These are phyloP conservation scores for Anhinga rufa DNA, from an alignment of 2,113 vertebrate genomes.

Conservation along the genomic window DNA sequence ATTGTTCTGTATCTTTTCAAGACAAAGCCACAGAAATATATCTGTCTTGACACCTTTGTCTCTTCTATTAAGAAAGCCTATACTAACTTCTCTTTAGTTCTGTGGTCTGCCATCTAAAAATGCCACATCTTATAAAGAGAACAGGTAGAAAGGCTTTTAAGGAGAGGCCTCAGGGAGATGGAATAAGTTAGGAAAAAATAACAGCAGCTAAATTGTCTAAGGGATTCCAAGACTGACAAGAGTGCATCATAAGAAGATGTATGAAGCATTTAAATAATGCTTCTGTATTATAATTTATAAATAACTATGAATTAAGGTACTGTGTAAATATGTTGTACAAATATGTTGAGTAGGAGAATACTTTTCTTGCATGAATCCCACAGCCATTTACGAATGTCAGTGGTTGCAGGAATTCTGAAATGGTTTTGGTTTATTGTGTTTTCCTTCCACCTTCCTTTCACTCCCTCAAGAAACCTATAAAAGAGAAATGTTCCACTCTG, in stretches of 20 bases:
- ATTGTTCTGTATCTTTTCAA: conserved; percentile 23
- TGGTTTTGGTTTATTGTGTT: neutral
- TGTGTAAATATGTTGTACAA: neutral
- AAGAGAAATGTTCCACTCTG: neutral
- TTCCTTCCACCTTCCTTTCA: neutral
- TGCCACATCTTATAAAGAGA: conserved; percentile 21
- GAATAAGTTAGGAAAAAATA: neutral
- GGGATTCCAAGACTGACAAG: neutral
- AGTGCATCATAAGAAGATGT: neutral
- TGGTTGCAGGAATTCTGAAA: neutral
- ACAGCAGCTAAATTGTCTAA: neutral
- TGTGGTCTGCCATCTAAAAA: neutral
- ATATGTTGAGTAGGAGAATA: neutral
- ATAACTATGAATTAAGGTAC: neutral
- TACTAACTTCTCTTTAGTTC: conserved; percentile 2
- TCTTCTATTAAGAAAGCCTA: conserved; percentile 12
- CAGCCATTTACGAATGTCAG: neutral
- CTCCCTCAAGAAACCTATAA: neutral
- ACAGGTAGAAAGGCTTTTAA: neutral
- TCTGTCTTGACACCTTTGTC: conserved; percentile 37
- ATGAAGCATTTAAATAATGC: neutral
- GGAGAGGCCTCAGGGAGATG: neutral
- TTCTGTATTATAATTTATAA: neutral
- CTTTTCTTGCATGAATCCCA: neutral
- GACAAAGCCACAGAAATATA: conserved; percentile 22